Percentiles rank a stretch among this genome's conserved stretches.
Conservation (phyloP, 2,113 vertebrate genomes). For the Cynoglossus semilaevis region DNA sequence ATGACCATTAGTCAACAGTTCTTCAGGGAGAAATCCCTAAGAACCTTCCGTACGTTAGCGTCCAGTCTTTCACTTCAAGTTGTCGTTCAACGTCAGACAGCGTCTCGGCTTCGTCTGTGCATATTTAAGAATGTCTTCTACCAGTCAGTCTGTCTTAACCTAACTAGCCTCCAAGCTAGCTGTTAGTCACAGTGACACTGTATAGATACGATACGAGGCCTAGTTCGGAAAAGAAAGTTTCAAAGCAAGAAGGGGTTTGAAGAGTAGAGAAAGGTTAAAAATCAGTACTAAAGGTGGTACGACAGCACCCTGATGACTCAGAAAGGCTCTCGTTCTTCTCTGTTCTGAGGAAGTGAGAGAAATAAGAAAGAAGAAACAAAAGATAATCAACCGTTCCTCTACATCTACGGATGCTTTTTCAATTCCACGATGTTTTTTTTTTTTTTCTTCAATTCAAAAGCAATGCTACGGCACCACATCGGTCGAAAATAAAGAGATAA, state of each 20-base stretch:
- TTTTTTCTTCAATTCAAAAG: too few species aligned
- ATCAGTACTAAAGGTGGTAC: constrained; percentile 28
- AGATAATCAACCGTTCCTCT: constrained; percentile 21
- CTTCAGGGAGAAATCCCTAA: constrained; percentile 39
- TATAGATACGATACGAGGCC: constrained; percentile 47
- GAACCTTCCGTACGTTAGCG: constrained; percentile 23
- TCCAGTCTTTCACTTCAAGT: constrained; percentile 14
- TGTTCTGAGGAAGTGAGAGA: too few species aligned
- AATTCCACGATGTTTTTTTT: constrained; percentile 7
- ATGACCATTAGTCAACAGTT: too few species aligned
- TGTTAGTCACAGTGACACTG: constrained; percentile 74
- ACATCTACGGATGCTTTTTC: background rate
- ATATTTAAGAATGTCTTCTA: constrained; percentile 50
- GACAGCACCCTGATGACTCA: constrained; percentile 44
- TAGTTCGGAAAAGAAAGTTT: constrained; percentile 3
- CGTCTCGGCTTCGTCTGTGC: constrained; percentile 43
- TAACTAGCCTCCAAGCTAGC: constrained; percentile 46
- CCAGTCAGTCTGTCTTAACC: constrained; percentile 45
- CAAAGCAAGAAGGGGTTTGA: constrained; percentile 15
- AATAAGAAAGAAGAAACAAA: constrained; percentile 8
- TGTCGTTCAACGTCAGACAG: constrained; percentile 42
- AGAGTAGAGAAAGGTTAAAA: constrained; percentile 16
- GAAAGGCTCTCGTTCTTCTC: constrained; percentile 33
- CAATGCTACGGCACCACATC: constrained; percentile 30
- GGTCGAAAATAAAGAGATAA: constrained; percentile 22